Evolutionary conservation across 2,888 invertebrate genomes (phyloP).

Genomic region (Drosophila mimetica): DNA sequence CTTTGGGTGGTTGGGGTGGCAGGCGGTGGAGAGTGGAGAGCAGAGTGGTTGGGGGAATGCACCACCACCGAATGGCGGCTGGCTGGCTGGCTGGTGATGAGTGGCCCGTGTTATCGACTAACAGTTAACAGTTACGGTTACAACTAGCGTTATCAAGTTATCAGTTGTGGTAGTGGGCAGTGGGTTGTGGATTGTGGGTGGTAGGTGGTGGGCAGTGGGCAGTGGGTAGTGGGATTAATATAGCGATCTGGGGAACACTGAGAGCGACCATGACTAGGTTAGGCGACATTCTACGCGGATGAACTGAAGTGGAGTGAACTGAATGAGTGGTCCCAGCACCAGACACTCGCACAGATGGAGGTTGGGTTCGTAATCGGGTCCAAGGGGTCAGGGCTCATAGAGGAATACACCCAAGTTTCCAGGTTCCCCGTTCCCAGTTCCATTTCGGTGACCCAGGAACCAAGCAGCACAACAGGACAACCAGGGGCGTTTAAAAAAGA

Average conservation of each 20-base stretch:
- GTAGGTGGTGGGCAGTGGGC: not conserved
- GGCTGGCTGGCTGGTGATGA: conserved; percentile 1
- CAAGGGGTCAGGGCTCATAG: not conserved
- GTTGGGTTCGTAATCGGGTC: not conserved
- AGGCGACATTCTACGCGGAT: conserved; percentile 9
- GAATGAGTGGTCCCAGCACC: conserved; percentile 5
- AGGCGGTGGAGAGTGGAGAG: not conserved
- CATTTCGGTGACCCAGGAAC: not conserved
- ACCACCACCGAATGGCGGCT: conserved; percentile 23
- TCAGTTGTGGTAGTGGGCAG: conserved; percentile 18
- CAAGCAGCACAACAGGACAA: not conserved
- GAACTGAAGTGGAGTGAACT: not conserved
- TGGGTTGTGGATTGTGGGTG: not conserved
- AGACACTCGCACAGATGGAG: conserved; percentile 22
- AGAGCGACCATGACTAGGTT: conserved; percentile 17
- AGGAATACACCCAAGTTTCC: not conserved
- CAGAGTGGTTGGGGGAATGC: conserved; percentile 1
- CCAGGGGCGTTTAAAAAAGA: conserved; percentile 25
- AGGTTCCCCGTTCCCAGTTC: not conserved
- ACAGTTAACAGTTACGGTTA: conserved; percentile 41
- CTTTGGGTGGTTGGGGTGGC: conserved; percentile 1
- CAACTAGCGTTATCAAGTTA: conserved; percentile 34
- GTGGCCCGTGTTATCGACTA: conserved; percentile 36
- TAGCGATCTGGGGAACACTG: conserved; percentile 14
- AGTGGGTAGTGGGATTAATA: conserved; percentile 15